Conservation (phyloP, 2,888 invertebrate genomes). For the Pollenia griseotomentosa region DNA sequence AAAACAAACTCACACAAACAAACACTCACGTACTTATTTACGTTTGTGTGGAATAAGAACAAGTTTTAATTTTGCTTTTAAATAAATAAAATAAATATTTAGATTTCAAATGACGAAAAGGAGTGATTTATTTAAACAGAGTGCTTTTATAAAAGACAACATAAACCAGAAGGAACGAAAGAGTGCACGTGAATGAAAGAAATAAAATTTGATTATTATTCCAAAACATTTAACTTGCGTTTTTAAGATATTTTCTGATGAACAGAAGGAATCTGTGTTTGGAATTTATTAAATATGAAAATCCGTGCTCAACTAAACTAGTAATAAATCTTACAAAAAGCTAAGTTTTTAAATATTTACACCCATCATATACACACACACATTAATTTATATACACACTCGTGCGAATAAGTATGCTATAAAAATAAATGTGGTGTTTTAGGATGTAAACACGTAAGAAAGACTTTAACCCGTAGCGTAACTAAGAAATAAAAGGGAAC, state of each 20-base stretch:
- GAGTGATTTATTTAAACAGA: slow-evolving; percentile 39
- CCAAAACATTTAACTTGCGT: slow-evolving; percentile 9
- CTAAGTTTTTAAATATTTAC: background rate
- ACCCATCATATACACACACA: background rate
- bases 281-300: slow-evolving; percentile 52
- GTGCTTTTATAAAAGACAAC: background rate
- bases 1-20: background rate
- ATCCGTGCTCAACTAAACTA: slow-evolving; percentile 46
- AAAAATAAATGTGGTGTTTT: background rate
- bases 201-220: slow-evolving; percentile 16
- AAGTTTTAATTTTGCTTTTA: slow-evolving; percentile 19
- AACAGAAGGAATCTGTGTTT: background rate
- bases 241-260: background rate
- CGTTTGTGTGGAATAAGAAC: background rate
- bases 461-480: slow-evolving; percentile 23
- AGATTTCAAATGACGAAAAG: background rate
- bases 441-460: slow-evolving; percentile 40
- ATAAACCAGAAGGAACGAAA: background rate
- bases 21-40: background rate
- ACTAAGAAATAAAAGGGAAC: background rate
- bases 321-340: slow-evolving; percentile 49
- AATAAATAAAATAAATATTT: slow-evolving; percentile 32
- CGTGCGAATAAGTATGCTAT: slow-evolving; percentile 2
- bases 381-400: slow-evolving; percentile 5
- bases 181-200: background rate